Percentiles rank a stretch among this genome's conserved stretches.
Conservation (phyloP, 2,113 vertebrate genomes). For the Xenopus laevis region DNA sequence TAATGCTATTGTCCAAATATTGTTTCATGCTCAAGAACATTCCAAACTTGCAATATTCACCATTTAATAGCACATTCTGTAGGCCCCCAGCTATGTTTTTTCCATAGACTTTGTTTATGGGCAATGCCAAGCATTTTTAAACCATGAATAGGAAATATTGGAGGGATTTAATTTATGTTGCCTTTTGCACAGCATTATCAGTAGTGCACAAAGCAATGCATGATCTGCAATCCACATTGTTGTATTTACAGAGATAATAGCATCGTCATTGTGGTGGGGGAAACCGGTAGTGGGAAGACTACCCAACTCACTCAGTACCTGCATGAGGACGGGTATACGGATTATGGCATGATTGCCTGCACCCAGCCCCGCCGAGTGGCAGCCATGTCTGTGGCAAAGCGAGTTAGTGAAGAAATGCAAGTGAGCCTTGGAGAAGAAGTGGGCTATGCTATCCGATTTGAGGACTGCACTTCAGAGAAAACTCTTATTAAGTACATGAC, state of each 20-base stretch:
- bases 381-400: conserved; percentile 95
- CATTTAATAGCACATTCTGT: no score
- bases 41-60: no score
- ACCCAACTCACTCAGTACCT: conserved; percentile 97
- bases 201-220: no score
- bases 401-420: conserved; percentile 93
- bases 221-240: neutral
- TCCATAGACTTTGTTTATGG: no score
- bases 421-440: conserved; percentile 93
- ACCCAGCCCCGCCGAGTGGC: conserved; percentile 95
- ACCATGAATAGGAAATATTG: no score
- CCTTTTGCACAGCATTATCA: no score
- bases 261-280: conserved; percentile 96
- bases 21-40: no score
- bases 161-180: no score
- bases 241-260: conserved; percentile 83
- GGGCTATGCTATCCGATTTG: conserved; percentile 96
- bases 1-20: no score
- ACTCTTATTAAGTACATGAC: conserved; percentile 98
- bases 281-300: conserved; percentile 96
- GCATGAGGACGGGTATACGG: conserved; percentile 93
- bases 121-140: no score
- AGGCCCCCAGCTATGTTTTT: no score
- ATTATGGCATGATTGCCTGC: conserved; percentile 96
- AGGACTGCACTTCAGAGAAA: conserved; percentile 94